Evolutionary conservation across 2,113 vertebrate species (phyloP).

Genomic region (Alectura lathami): DNA sequence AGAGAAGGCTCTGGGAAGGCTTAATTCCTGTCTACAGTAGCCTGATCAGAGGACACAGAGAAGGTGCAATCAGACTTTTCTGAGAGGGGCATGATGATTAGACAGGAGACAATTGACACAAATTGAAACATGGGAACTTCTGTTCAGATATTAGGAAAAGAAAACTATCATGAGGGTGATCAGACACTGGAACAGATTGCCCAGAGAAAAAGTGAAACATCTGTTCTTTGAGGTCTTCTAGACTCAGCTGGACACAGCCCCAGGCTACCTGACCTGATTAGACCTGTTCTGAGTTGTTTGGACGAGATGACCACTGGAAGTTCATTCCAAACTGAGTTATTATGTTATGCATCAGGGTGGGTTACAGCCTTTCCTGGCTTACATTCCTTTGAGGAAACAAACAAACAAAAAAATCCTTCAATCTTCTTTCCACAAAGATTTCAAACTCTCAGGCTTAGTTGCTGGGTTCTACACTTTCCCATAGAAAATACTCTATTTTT

Average conservation of each 20-base stretch:
- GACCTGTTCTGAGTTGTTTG: neutral
- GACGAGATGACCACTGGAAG: neutral
- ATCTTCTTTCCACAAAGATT: neutral
- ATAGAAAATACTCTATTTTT: neutral
- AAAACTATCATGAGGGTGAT: neutral
- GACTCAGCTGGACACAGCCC: rapidly evolving
- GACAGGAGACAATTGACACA: neutral
- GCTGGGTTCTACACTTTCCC: neutral
- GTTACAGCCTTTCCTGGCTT: neutral
- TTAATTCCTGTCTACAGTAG: neutral
- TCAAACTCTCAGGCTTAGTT: neutral
- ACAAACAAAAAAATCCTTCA: neutral
- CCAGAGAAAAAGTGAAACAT: neutral
- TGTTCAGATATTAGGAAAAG: neutral
- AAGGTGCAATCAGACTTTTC: neutral
- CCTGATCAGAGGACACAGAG: neutral
- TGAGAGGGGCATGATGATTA: neutral
- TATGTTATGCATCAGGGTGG: neutral
- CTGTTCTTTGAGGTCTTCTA: neutral
- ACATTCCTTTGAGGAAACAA: neutral
- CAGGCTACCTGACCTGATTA: neutral
- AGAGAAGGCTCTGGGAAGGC: neutral
- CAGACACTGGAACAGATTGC: neutral
- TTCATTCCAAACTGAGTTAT: neutral
- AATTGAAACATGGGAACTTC: neutral